Conservation (phyloP, 2,113 vertebrate genomes). For the Coryphaenoides rupestris region DNA sequence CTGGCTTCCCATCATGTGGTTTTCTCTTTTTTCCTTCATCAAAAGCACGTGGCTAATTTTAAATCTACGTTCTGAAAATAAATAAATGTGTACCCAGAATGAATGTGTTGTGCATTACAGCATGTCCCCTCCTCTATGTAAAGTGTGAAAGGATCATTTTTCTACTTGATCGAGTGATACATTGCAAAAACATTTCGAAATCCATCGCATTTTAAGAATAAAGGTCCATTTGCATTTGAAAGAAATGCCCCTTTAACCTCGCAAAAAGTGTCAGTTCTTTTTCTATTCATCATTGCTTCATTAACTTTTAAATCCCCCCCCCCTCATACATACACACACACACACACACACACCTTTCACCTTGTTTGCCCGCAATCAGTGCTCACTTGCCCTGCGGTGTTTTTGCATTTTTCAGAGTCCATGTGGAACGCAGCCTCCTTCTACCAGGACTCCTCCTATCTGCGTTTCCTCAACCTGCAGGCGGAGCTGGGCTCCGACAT, state of each 20-base stretch:
- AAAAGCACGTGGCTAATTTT: too few relatives aligned
- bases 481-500: slow-evolving; percentile 79
- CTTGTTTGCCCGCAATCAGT: not conserved
- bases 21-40: not conserved
- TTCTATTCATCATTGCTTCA: too few relatives aligned
- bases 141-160: not conserved
- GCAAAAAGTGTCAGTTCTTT: too few relatives aligned
- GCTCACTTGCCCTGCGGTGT: not conserved
- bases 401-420: slow-evolving; percentile 66
- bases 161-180: not conserved
- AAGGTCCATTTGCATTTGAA: too few relatives aligned
- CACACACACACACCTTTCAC: not conserved
- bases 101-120: too few relatives aligned
- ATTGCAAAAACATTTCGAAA: not conserved
- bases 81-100: too few relatives aligned
- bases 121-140: not conserved
- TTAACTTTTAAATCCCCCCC: too few relatives aligned
- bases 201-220: too few relatives aligned
- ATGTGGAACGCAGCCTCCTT: slow-evolving; percentile 85
- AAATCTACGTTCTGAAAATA: too few relatives aligned
- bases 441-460: slow-evolving; percentile 77
- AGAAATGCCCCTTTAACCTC: too few relatives aligned
- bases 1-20: not conserved
- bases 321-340: too few relatives aligned
- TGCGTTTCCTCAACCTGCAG: slow-evolving; percentile 80